Conservation (phyloP, 2,888 invertebrate species). For the Blastobasis adustella region DNA sequence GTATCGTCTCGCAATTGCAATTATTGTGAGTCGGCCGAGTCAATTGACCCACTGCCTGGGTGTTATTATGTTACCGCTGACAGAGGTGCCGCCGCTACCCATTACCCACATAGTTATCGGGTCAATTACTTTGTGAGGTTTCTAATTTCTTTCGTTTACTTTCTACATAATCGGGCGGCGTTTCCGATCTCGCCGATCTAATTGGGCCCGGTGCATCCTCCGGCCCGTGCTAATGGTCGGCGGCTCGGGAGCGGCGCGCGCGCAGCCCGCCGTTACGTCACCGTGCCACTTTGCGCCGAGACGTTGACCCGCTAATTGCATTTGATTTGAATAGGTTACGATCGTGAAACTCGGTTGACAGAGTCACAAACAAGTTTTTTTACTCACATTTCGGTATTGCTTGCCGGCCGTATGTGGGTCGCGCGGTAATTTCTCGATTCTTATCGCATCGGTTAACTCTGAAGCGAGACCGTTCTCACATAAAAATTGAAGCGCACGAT, state of each 20-base stretch:
- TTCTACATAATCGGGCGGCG: conserved; percentile 35
- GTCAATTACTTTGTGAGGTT: conserved; percentile 43
- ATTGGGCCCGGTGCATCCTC: conserved; percentile 19
- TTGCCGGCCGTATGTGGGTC: conserved; percentile 41
- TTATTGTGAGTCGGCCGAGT: conserved; percentile 42
- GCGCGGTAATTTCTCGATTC: conserved; percentile 39
- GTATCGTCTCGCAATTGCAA: conserved; percentile 44
- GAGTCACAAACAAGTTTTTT: conserved; percentile 28
- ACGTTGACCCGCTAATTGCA: conserved; percentile 60
- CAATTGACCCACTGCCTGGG: conserved; percentile 61
- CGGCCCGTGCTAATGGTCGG: conserved; percentile 38
- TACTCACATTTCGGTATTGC: conserved; percentile 29
- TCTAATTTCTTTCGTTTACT: conserved; percentile 49
- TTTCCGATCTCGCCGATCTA: conserved; percentile 12
- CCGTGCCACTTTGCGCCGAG: conserved; percentile 44
- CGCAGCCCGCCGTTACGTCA: conserved; percentile 44
- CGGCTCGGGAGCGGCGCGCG: conserved; percentile 15
- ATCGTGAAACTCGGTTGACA: conserved; percentile 46
- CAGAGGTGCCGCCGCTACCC: conserved; percentile 27
- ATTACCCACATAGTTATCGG: conserved; percentile 38
- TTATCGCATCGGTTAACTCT: conserved; percentile 29
- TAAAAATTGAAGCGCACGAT: conserved; percentile 6
- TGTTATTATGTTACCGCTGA: conserved; percentile 43
- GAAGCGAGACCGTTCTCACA: conserved; percentile 37
- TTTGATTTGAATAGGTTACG: conserved; percentile 53